phyloP scores from a whole-genome alignment of 2,797 vertebrate species.

The Poecile montanus region DNA sequence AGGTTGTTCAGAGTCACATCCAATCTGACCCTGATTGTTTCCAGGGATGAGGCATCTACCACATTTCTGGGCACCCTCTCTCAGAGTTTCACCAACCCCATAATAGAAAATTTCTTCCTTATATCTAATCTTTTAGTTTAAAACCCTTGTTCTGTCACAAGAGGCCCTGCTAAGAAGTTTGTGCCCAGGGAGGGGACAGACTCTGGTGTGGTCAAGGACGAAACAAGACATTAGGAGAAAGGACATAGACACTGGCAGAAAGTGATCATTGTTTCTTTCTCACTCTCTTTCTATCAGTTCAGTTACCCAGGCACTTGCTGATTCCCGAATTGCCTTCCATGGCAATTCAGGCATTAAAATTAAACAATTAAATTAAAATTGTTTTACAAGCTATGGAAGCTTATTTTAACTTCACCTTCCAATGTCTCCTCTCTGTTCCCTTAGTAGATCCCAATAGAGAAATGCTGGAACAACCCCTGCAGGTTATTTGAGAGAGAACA shows the following conservation, averaged over 20 bases:
- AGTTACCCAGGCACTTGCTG: background rate
- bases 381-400: background rate
- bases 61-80: background rate
- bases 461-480: background rate
- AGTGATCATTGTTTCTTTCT: background rate
- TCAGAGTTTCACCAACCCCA: background rate
- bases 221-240: background rate
- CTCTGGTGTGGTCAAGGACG: background rate
- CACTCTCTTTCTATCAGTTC: background rate
- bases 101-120: background rate
- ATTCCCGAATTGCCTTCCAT: background rate
- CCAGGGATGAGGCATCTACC: background rate
- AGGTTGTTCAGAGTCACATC: background rate
- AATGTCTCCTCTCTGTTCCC: background rate
- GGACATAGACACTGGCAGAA: background rate
- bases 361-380: background rate
- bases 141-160: background rate
- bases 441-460: background rate
- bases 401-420: background rate
- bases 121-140: background rate
- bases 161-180: background rate
- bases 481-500: background rate
- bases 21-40: background rate
- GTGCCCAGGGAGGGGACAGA: background rate
- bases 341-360: background rate